Evolutionary conservation across 2,113 vertebrate species (phyloP).

Genomic region (Percina caprodes): DNA sequence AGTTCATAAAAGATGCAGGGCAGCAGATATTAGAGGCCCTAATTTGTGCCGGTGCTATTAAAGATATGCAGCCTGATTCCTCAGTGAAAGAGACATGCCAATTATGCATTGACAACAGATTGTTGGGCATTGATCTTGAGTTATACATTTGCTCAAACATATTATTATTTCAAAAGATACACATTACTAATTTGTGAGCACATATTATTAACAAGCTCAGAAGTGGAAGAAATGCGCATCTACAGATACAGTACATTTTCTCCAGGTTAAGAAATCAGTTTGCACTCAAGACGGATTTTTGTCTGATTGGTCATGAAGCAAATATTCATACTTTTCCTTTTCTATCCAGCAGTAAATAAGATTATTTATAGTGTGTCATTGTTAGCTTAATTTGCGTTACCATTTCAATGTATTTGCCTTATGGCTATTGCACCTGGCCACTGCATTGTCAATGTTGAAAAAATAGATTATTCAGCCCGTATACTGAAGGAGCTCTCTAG

Average conservation of each 20-base stretch:
- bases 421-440: not conserved
- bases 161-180: constrained; percentile 27
- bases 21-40: not conserved
- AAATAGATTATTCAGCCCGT: not conserved
- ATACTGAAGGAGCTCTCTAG: not conserved
- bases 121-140: constrained; percentile 18
- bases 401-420: not conserved
- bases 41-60: not conserved
- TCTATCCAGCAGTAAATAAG: not conserved
- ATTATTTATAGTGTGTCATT: not conserved
- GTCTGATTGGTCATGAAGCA: not conserved
- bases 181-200: not conserved
- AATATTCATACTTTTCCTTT: not conserved
- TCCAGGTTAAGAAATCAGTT: not conserved
- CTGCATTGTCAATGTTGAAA: not conserved
- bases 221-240: not conserved
- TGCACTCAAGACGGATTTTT: not conserved
- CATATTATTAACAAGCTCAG: not conserved
- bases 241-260: not conserved
- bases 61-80: not conserved
- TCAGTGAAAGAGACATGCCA: constrained; percentile 1
- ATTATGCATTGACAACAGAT: constrained; percentile 24
- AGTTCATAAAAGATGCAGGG: not conserved
- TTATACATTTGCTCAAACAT: constrained; percentile 2
- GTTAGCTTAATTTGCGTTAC: not conserved